These are phyloP conservation scores for Gila orcuttii DNA, from an alignment of 2,113 vertebrate genomes.

Conservation along the genomic window DNA sequence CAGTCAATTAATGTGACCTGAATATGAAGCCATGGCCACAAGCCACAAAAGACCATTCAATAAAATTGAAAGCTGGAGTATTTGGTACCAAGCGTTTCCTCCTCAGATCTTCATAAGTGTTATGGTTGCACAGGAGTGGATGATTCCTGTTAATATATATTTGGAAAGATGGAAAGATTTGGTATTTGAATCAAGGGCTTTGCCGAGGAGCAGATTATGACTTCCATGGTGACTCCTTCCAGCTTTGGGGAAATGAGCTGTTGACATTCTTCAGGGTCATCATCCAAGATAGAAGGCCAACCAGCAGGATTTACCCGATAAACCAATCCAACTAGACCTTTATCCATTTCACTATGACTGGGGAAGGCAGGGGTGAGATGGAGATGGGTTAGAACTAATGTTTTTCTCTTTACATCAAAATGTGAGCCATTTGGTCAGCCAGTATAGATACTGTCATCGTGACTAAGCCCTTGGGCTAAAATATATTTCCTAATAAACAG, in stretches of 20 bases:
- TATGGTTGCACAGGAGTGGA: background rate
- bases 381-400: conserved; percentile 59
- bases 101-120: background rate
- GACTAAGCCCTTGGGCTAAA: background rate
- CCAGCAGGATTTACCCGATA: conserved; percentile 86
- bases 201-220: conserved; percentile 82
- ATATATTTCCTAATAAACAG: background rate
- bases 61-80: background rate
- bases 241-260: conserved; percentile 87
- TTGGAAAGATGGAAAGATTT: conserved; percentile 80
- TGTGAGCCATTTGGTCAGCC: background rate
- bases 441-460: background rate
- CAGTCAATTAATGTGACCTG: background rate
- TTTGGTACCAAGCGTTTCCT: conserved; percentile 5
- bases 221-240: conserved; percentile 78
- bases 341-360: conserved; percentile 82
- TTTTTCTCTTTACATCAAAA: background rate
- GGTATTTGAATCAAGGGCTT: conserved; percentile 81
- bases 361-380: conserved; percentile 78
- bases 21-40: background rate
- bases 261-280: conserved; percentile 92
- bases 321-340: conserved; percentile 85
- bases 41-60: background rate
- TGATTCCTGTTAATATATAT: conserved; percentile 52
- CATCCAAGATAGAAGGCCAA: conserved; percentile 86